Evolutionary conservation across 2,888 invertebrate genomes (phyloP).

Genomic region (Dryadula phaetusa): DNA sequence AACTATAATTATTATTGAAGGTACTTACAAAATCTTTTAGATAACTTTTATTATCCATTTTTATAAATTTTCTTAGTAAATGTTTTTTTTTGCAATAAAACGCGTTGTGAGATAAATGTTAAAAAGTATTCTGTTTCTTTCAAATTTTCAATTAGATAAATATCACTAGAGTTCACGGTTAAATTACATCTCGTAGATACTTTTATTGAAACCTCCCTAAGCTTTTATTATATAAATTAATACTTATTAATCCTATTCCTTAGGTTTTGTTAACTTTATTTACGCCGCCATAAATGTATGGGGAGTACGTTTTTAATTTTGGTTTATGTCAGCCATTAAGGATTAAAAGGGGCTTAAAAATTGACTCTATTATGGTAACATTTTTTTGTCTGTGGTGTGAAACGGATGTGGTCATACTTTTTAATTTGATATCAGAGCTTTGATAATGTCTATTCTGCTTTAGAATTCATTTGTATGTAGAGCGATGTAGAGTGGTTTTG

Average conservation of each 20-base stretch:
- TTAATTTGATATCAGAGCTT: slow-evolving; percentile 32
- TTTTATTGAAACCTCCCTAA: slow-evolving; percentile 21
- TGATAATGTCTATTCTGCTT: slow-evolving; percentile 26
- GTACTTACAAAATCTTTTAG: no score
- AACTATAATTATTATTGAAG: no score
- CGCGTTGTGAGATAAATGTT: neutral
- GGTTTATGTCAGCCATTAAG: slow-evolving; percentile 48
- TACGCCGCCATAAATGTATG: slow-evolving; percentile 48
- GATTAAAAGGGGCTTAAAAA: slow-evolving; percentile 47
- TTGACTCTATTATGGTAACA: slow-evolving; percentile 31
- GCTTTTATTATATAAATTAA: slow-evolving; percentile 20
- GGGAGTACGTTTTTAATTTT: slow-evolving; percentile 55
- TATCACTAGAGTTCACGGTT: slow-evolving; percentile 23
- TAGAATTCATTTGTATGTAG: slow-evolving; percentile 13
- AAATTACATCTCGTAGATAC: slow-evolving; percentile 13
- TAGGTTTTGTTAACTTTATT: slow-evolving; percentile 48
- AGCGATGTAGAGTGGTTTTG: neutral
- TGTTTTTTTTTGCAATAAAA: neutral
- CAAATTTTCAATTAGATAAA: slow-evolving; percentile 14
- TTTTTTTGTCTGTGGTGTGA: slow-evolving; percentile 35
- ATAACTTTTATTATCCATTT: no score
- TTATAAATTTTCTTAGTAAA: no score
- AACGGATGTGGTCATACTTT: slow-evolving; percentile 42
- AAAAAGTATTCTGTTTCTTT: neutral
- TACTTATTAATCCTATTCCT: slow-evolving; percentile 27